Conservation (phyloP, 2,797 vertebrate species). For the Sylvilagus floridanus region DNA sequence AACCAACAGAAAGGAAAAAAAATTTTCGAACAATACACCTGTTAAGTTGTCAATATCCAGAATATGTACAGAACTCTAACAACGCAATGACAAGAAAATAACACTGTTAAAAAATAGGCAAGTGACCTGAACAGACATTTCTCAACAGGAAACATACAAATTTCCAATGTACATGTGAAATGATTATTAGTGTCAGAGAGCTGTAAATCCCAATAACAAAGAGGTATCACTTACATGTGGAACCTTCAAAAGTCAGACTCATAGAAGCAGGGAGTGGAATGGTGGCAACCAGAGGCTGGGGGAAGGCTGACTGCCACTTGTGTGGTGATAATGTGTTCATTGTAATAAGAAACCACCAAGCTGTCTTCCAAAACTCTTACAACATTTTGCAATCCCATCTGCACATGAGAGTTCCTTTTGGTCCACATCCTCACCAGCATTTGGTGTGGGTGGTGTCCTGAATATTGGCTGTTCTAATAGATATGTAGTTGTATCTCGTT, state of each 20-base stretch:
- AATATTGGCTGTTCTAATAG: background rate
- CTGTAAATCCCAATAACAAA: background rate
- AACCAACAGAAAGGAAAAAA: background rate
- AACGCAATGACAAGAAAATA: background rate
- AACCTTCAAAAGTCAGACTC: background rate
- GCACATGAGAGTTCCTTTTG: background rate
- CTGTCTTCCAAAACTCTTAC: background rate
- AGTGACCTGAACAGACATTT: background rate
- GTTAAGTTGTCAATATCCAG: background rate
- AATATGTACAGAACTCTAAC: background rate
- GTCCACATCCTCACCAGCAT: accelerated
- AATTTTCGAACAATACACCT: background rate
- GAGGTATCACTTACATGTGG: background rate
- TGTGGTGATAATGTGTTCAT: background rate
- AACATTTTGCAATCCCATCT: background rate
- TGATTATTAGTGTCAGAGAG: background rate
- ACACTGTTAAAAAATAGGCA: background rate
- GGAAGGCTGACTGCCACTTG: background rate
- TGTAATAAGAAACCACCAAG: background rate
- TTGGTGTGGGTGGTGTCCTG: background rate
- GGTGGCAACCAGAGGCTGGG: background rate
- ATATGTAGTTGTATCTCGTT: background rate
- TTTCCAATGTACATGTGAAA: background rate
- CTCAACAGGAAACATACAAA: background rate
- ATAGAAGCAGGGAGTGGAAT: background rate